Evolutionary conservation across 2,888 invertebrate genomes (phyloP).

Genomic region (Spilarctia lutea): DNA sequence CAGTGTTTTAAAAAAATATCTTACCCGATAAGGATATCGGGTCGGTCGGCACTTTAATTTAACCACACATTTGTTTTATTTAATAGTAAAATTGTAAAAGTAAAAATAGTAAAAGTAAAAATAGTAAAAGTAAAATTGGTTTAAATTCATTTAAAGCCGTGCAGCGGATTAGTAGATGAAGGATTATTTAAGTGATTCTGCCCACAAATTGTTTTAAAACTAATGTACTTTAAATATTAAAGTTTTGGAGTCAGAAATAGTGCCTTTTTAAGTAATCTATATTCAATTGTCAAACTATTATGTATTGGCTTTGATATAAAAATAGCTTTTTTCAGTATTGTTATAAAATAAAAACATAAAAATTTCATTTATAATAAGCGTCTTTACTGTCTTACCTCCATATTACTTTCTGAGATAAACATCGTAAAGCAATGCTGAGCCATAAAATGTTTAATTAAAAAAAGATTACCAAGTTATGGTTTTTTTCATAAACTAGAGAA

Average conservation of each 20-base stretch:
- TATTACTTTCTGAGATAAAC: constrained; percentile 10
- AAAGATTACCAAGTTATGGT: not conserved
- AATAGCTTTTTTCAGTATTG: not conserved
- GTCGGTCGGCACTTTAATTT: too few species aligned
- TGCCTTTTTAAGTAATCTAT: not conserved
- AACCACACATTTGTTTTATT: too few species aligned
- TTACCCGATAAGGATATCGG: too few species aligned
- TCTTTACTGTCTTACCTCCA: constrained; percentile 10
- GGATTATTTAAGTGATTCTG: not conserved
- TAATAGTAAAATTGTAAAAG: too few species aligned
- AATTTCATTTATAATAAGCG: constrained; percentile 11
- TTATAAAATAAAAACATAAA: constrained; percentile 16
- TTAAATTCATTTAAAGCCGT: too few species aligned
- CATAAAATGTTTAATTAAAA: not conserved
- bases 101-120: too few species aligned
- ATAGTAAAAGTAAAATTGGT: too few species aligned
- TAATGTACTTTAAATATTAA: not conserved
- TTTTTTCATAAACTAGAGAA: not conserved
- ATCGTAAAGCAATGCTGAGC: not conserved
- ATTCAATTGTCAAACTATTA: not conserved
- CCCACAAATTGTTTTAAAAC: not conserved
- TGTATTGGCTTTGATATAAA: not conserved
- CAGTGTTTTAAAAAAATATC: too few species aligned
- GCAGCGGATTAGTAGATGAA: too few species aligned
- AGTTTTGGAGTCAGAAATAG: not conserved